Percentiles rank a stretch among this genome's conserved stretches.
phyloP scores from a whole-genome alignment of 64 coral and sea anemone species.

The Stylophora pistillata region DNA sequence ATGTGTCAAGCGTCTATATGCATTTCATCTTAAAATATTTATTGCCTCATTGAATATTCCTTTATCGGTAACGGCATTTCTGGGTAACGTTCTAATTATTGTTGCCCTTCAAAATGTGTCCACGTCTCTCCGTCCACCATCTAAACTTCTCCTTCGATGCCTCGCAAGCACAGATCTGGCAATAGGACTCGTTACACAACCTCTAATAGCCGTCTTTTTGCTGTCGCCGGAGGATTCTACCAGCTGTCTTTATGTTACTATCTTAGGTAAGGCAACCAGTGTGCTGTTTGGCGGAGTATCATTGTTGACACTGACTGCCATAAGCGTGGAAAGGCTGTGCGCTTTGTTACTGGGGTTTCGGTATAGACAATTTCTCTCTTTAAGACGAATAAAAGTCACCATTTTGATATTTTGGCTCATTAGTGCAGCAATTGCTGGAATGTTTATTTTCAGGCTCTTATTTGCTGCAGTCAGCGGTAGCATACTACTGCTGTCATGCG shows the following conservation, averaged over 20 bases:
- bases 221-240: background rate
- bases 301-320: background rate
- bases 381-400: background rate
- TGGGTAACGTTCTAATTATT: background rate
- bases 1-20: background rate
- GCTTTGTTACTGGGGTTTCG: background rate
- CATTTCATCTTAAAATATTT: background rate
- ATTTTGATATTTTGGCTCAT: background rate
- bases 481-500: background rate
- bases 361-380: background rate
- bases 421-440: background rate
- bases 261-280: background rate
- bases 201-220: background rate
- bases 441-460: background rate
- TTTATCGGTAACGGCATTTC: background rate
- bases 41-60: background rate
- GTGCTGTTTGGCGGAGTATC: background rate
- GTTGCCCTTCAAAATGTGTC: background rate
- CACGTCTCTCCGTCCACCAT: background rate
- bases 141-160: background rate
- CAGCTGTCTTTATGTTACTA: background rate
- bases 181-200: background rate
- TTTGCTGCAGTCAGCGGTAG: background rate
- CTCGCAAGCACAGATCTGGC: background rate
- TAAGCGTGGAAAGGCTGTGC: background rate